Conservation (phyloP, 2,797 vertebrate genomes). For the Melanogrammus aeglefinus region DNA sequence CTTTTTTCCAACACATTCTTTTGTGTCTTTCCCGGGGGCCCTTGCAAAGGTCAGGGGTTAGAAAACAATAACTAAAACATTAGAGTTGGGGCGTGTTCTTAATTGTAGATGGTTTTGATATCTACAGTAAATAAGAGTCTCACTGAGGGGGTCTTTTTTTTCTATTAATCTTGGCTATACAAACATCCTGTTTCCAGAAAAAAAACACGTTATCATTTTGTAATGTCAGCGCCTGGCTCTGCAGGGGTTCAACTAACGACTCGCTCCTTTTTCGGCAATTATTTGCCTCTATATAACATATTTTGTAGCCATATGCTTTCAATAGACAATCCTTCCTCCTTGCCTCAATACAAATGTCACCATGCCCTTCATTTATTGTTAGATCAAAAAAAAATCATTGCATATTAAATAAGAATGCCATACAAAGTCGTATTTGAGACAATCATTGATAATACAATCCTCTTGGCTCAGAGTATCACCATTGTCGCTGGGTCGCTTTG, state of each 20-base stretch:
- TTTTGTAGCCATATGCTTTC: constrained; percentile 63
- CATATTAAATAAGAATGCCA: constrained; percentile 51
- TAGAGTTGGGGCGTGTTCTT: background rate
- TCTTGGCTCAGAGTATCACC: constrained; percentile 6
- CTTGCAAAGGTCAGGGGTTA: background rate
- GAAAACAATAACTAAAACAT: background rate
- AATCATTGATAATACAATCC: constrained; percentile 38
- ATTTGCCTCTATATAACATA: constrained; percentile 6
- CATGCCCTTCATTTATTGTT: constrained; percentile 47
- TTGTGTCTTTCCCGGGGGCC: no score
- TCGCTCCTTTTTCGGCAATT: constrained; percentile 28
- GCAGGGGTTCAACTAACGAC: constrained; percentile 37
- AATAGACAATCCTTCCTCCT: constrained; percentile 62
- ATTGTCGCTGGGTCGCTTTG: background rate
- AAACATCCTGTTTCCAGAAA: constrained; percentile 32
- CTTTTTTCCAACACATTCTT: no score
- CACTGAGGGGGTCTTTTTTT: background rate
- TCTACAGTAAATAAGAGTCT: background rate
- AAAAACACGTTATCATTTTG: constrained; percentile 39
- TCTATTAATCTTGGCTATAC: constrained; percentile 26
- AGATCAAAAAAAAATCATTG: constrained; percentile 24
- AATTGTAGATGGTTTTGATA: background rate
- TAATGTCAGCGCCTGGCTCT: constrained; percentile 31
- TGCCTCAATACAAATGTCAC: constrained; percentile 53
- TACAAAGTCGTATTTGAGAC: constrained; percentile 35